Evolutionary conservation across 1,140 invertebrate species (phyloP).

Genomic region (Aphaenogaster floridana): DNA sequence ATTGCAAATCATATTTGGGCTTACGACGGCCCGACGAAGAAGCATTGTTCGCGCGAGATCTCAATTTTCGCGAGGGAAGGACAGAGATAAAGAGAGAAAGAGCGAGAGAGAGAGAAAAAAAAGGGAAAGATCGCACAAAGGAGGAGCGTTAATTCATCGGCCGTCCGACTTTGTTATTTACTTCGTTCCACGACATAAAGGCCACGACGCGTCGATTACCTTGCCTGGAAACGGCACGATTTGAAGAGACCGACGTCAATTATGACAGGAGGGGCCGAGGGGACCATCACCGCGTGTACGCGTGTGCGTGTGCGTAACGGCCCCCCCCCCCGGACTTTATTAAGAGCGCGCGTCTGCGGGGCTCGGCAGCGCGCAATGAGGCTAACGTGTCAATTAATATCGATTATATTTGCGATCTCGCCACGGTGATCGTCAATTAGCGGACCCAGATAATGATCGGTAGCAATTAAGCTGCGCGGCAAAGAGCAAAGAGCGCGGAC

Average conservation of each 20-base stretch:
- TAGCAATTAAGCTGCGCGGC: constrained; percentile 64
- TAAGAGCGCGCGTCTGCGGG: constrained; percentile 32
- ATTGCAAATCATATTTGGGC: constrained; percentile 55
- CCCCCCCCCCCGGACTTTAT: constrained; percentile 28
- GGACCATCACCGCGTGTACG: not conserved
- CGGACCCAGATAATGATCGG: constrained; percentile 65
- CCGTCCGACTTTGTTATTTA: constrained; percentile 50
- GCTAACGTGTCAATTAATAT: constrained; percentile 78
- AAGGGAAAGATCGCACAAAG: constrained; percentile 24
- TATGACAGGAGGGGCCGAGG: constrained; percentile 23
- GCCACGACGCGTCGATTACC: constrained; percentile 61
- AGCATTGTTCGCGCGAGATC: constrained; percentile 37
- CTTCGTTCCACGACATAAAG: constrained; percentile 28
- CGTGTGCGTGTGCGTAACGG: not conserved
- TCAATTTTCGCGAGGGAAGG: constrained; percentile 26
- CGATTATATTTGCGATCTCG: constrained; percentile 69
- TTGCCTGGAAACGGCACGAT: constrained; percentile 37
- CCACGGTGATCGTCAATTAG: constrained; percentile 69
- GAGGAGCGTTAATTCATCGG: constrained; percentile 29
- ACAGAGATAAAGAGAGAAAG: not conserved
- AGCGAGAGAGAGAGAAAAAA: not conserved
- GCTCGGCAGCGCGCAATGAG: constrained; percentile 35
- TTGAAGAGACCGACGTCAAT: constrained; percentile 63
- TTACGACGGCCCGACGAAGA: constrained; percentile 2
- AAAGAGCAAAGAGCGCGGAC: constrained; percentile 66